Conservation (phyloP, 2,888 invertebrate genomes). For the Nephrotoma appendiculata region DNA sequence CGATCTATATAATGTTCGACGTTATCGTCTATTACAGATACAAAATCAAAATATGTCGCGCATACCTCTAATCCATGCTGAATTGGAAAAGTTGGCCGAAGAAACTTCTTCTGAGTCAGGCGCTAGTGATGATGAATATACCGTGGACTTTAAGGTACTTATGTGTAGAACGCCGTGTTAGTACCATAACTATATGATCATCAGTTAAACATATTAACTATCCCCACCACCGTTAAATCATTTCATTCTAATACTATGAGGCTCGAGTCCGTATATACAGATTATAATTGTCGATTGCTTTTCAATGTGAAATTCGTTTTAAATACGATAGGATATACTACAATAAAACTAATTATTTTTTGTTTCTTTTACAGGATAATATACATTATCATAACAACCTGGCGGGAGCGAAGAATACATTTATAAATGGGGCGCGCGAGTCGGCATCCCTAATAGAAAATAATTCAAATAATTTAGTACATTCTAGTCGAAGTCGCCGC, state of each 20-base stretch:
- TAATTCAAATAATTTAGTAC: constrained; percentile 23
- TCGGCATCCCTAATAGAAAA: constrained; percentile 29
- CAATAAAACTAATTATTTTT: neutral
- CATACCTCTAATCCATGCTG: neutral
- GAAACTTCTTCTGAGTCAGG: neutral
- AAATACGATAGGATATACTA: neutral
- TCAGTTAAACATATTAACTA: neutral
- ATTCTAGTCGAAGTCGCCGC: constrained; percentile 10
- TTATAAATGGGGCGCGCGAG: constrained; percentile 15
- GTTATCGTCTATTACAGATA: neutral
- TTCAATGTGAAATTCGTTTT: neutral
- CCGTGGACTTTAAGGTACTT: neutral
- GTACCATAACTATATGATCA: neutral
- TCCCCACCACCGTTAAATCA: neutral
- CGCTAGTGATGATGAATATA: neutral
- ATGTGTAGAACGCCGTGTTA: neutral
- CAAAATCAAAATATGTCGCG: neutral
- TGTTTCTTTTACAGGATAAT: neutral
- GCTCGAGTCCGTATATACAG: neutral
- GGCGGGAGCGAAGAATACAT: constrained; percentile 30
- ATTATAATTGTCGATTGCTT: neutral
- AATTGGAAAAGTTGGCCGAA: neutral
- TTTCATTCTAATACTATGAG: neutral
- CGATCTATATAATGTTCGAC: neutral
- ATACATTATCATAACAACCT: constrained; percentile 24